phyloP scores from a whole-genome alignment of 2,888 invertebrate genomes.

The Synergus japonicus region DNA sequence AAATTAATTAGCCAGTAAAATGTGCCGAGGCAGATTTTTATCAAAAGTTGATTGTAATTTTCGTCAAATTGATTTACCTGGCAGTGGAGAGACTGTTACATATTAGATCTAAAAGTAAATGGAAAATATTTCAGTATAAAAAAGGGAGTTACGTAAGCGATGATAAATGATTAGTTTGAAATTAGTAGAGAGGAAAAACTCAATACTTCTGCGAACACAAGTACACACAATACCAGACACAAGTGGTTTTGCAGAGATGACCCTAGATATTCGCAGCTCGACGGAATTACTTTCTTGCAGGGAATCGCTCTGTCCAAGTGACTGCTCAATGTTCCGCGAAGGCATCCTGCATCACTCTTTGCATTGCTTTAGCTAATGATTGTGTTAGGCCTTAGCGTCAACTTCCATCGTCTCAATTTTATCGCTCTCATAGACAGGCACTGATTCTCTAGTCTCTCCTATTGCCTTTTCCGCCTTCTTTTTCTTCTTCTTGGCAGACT shows the following conservation, averaged over 20 bases:
- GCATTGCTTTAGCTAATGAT: constrained; percentile 58
- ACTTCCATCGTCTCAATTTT: constrained; percentile 79
- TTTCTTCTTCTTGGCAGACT: constrained; percentile 94
- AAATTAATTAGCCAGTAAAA: constrained; percentile 9
- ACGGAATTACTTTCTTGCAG: constrained; percentile 44
- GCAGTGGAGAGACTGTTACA: constrained; percentile 16
- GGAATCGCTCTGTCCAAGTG: constrained; percentile 10
- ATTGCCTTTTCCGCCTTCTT: constrained; percentile 87
- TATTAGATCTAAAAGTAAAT: neutral
- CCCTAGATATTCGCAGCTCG: constrained; percentile 41
- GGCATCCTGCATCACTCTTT: constrained; percentile 64
- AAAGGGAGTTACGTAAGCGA: constrained; percentile 28
- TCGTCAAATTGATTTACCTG: constrained; percentile 1
- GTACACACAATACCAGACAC: constrained; percentile 47
- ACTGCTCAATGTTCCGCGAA: constrained; percentile 56
- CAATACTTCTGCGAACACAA: constrained; percentile 45
- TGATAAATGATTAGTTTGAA: constrained; percentile 22
- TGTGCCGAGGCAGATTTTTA: neutral
- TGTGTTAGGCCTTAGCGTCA: constrained; percentile 78
- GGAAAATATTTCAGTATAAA: constrained; percentile 20
- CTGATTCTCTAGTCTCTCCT: constrained; percentile 67
- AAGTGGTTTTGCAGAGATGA: constrained; percentile 42
- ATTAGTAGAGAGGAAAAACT: constrained; percentile 48
- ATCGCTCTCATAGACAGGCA: neutral
- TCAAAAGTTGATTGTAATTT: neutral